These are phyloP conservation scores for Pararge aegeria DNA, from an alignment of 1,140 invertebrate genomes.

Conservation along the genomic window DNA sequence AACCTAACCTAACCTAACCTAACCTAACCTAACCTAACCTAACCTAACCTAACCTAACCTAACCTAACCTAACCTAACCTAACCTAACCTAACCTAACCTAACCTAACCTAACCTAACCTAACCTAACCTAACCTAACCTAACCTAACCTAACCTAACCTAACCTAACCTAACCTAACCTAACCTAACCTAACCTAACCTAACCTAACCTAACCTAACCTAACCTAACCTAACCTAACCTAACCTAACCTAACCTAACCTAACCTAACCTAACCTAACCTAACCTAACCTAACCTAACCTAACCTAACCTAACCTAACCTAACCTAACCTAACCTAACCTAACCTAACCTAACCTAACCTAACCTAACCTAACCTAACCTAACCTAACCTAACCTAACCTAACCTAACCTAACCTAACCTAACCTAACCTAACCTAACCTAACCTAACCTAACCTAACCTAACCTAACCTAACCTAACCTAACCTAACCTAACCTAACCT, in stretches of 20 bases:
- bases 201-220: conserved; percentile 18
- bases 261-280: conserved; percentile 18
- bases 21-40: conserved; percentile 20
- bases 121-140: conserved; percentile 18
- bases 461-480: conserved; percentile 18
- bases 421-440: not conserved
- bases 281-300: conserved; percentile 18
- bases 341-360: conserved; percentile 19
- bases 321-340: not conserved
- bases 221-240: conserved; percentile 18
- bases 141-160: conserved; percentile 18
- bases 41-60: conserved; percentile 13
- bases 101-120: conserved; percentile 18
- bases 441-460: conserved; percentile 1
- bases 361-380: conserved; percentile 20
- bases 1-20: conserved; percentile 19
- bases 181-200: conserved; percentile 16
- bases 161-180: conserved; percentile 16
- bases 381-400: conserved; percentile 20
- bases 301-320: conserved; percentile 18
- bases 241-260: conserved; percentile 18
- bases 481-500: conserved; percentile 18
- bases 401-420: conserved; percentile 17
- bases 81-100: conserved; percentile 7
- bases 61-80: not conserved